phyloP scores from a whole-genome alignment of 1,140 invertebrate species.

The Ceratitis capitata region DNA sequence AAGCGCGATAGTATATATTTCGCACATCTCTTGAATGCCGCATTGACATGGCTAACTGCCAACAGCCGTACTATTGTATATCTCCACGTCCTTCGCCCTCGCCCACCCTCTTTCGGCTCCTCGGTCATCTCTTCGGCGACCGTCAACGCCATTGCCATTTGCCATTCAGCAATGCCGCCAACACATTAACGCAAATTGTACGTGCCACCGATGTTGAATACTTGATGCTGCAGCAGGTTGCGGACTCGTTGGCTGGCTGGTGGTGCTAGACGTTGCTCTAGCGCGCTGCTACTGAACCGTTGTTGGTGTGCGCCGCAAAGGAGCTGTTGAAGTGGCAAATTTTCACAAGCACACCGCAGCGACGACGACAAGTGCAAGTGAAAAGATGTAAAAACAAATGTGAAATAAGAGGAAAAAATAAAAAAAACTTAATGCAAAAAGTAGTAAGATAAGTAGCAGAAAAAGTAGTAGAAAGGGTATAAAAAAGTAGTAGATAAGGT shows the following conservation, averaged over 20 bases:
- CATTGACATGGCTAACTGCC: conserved; percentile 21
- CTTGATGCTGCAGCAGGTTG: background rate
- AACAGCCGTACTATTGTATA: too few species aligned
- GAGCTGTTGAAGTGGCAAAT: conserved; percentile 66
- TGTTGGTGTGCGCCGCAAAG: conserved; percentile 50
- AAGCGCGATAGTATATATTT: background rate
- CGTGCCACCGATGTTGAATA: conserved; percentile 29
- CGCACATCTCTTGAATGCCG: background rate
- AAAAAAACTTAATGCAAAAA: background rate
- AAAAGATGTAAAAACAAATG: background rate
- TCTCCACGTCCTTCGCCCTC: too few species aligned
- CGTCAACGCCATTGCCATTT: background rate
- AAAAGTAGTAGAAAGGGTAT: background rate
- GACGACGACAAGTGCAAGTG: conserved; percentile 21
- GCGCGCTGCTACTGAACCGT: background rate
- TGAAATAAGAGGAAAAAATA: background rate
- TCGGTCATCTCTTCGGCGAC: background rate
- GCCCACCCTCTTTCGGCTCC: background rate
- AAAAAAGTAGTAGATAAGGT: too few species aligned
- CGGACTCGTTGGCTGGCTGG: background rate
- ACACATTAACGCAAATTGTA: conserved; percentile 37
- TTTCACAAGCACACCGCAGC: conserved; percentile 51
- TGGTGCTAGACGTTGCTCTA: conserved; percentile 10
- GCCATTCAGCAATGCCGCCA: conserved; percentile 31
- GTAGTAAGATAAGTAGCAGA: background rate